phyloP scores from a whole-genome alignment of 2,797 vertebrate species.

The Argya squamiceps region DNA sequence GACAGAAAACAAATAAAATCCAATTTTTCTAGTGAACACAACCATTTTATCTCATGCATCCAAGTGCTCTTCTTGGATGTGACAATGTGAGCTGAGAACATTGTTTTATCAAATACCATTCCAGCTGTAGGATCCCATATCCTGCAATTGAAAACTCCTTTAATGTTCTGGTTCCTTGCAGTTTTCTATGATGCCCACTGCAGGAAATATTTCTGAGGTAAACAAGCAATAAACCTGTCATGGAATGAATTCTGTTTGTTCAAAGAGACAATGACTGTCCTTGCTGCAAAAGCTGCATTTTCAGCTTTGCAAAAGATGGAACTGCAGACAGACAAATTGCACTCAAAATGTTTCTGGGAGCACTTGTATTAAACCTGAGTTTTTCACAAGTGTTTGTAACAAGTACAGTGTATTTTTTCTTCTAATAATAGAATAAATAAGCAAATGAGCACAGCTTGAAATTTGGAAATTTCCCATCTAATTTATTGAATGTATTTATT shows the following conservation, averaged over 20 bases:
- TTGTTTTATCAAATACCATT: background rate
- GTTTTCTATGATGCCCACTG: background rate
- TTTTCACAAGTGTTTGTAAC: background rate
- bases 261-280: background rate
- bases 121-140: background rate
- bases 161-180: slow-evolving; percentile 4
- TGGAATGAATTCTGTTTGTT: slow-evolving; percentile 23
- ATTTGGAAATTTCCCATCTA: background rate
- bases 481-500: background rate
- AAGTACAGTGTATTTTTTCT: background rate
- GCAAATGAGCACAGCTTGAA: background rate
- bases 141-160: slow-evolving; percentile 13
- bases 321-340: background rate
- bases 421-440: background rate
- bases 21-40: slow-evolving; percentile 3
- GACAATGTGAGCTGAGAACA: background rate
- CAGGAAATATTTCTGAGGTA: slow-evolving; percentile 23
- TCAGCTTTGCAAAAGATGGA: background rate
- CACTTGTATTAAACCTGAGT: background rate
- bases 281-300: background rate
- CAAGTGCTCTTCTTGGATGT: background rate
- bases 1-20: slow-evolving; percentile 50
- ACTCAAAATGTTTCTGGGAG: background rate
- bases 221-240: slow-evolving; percentile 52
- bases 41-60: background rate